Conservation (phyloP, 2,888 invertebrate species). For the Luffia ferchaultella region DNA sequence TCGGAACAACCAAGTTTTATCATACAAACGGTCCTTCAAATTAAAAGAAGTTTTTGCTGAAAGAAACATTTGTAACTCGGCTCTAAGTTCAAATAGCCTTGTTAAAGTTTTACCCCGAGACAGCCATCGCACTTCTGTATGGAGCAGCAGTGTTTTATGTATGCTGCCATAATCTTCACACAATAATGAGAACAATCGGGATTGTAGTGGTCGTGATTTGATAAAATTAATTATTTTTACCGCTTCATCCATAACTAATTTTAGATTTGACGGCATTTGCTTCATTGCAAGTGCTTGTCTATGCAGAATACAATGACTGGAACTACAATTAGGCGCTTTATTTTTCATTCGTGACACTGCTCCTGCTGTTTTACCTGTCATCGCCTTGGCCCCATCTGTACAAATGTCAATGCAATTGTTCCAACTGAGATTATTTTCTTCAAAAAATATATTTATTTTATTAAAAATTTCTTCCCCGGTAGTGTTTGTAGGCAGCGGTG, state of each 20-base stretch:
- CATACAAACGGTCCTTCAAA: too few species aligned
- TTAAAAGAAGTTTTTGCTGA: too few species aligned
- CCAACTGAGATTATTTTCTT: conserved; percentile 16
- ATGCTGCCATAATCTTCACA: conserved; percentile 17
- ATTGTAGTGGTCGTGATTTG: conserved; percentile 17
- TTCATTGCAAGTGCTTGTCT: conserved; percentile 18
- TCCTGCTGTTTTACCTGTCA: conserved; percentile 18
- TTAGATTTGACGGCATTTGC: conserved; percentile 16
- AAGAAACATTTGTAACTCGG: too few species aligned
- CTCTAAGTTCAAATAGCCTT: too few species aligned
- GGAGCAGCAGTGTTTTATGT: conserved; percentile 15
- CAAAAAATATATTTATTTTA: conserved; percentile 19
- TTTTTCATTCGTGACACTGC: conserved; percentile 16
- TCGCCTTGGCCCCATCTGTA: conserved; percentile 20
- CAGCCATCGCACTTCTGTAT: conserved; percentile 22
- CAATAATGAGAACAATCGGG: conserved; percentile 12
- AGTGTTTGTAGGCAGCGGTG: conserved; percentile 19
- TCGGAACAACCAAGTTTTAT: too few species aligned
- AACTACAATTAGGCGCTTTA: conserved; percentile 20
- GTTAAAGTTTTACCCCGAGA: too few species aligned
- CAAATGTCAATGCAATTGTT: conserved; percentile 14
- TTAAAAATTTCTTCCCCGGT: conserved; percentile 17
- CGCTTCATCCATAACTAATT: conserved; percentile 13
- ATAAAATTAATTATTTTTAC: conserved; percentile 20
- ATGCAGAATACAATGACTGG: conserved; percentile 19